Percentiles rank a stretch among this genome's conserved stretches.
Conservation (phyloP, 2,113 vertebrate species). For the Tychaedon coryphoeus region DNA sequence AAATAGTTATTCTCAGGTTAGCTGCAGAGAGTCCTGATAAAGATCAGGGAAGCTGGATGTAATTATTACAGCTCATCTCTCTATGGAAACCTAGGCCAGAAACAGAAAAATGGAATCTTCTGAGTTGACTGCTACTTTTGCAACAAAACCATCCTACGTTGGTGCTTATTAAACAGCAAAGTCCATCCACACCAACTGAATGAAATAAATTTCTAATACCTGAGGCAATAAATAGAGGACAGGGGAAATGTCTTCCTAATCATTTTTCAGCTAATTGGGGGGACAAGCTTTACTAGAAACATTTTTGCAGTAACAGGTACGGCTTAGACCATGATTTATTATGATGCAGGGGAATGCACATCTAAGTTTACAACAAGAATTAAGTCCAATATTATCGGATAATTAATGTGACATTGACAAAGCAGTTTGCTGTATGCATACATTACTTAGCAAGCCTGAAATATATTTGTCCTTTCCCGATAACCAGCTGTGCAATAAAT, state of each 20-base stretch:
- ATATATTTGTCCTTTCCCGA: neutral
- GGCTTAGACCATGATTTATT: neutral
- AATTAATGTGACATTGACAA: conserved; percentile 33
- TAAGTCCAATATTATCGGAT: neutral
- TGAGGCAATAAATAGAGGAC: neutral
- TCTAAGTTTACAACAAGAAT: neutral
- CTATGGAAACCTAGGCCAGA: neutral
- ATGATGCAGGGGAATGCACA: neutral
- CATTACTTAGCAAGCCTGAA: neutral
- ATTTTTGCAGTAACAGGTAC: neutral
- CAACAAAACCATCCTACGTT: neutral
- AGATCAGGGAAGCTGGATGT: neutral
- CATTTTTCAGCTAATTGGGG: neutral
- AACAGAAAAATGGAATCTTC: neutral
- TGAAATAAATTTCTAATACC: neutral
- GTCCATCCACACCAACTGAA: neutral
- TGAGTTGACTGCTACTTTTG: neutral
- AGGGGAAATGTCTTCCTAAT: neutral
- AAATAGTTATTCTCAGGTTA: neutral
- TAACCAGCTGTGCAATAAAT: neutral
- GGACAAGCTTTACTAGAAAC: neutral
- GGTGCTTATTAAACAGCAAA: neutral
- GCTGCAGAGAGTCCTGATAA: neutral
- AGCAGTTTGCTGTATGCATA: neutral
- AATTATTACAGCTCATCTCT: neutral